phyloP scores from a whole-genome alignment of 2,797 vertebrate species.

The Muraenolepis orangiensis region DNA sequence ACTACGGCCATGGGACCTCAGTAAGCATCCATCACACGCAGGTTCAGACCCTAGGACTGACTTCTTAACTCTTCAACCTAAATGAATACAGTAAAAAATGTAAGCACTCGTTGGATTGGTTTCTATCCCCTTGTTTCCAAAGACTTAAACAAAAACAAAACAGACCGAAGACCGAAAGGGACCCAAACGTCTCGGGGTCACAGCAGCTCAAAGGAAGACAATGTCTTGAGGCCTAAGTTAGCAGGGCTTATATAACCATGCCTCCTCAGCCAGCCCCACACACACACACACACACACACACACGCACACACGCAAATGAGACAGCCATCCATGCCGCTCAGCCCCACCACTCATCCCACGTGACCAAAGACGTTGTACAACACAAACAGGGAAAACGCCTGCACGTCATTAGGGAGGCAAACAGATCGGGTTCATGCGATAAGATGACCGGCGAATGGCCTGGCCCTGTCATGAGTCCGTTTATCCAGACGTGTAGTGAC shows the following conservation, averaged over 20 bases:
- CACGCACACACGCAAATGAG: slow-evolving; percentile 41
- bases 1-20: slow-evolving; percentile 50
- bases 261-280: slow-evolving; percentile 10
- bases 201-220: slow-evolving; percentile 60
- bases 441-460: slow-evolving; percentile 51
- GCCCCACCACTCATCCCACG: not conserved
- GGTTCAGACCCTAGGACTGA: slow-evolving; percentile 5
- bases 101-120: not conserved
- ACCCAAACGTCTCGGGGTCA: slow-evolving; percentile 39
- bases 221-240: slow-evolving; percentile 66
- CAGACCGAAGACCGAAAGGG: slow-evolving; percentile 59
- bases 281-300: not conserved
- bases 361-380: not conserved
- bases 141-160: slow-evolving; percentile 44
- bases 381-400: not conserved
- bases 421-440: slow-evolving; percentile 9
- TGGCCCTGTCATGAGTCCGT: slow-evolving; percentile 42
- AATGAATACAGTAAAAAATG: not conserved
- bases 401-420: not conserved
- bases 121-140: slow-evolving; percentile 1
- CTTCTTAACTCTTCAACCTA: not conserved
- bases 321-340: no score
- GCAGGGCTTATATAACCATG: slow-evolving; percentile 26
- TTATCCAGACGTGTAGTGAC: slow-evolving; percentile 45
- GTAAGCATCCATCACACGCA: slow-evolving; percentile 39